Evolutionary conservation across 2,797 vertebrate species (phyloP), one percentile per base, ranked within the genome.

Genomic region (Toxotes lorentzi): DNA sequence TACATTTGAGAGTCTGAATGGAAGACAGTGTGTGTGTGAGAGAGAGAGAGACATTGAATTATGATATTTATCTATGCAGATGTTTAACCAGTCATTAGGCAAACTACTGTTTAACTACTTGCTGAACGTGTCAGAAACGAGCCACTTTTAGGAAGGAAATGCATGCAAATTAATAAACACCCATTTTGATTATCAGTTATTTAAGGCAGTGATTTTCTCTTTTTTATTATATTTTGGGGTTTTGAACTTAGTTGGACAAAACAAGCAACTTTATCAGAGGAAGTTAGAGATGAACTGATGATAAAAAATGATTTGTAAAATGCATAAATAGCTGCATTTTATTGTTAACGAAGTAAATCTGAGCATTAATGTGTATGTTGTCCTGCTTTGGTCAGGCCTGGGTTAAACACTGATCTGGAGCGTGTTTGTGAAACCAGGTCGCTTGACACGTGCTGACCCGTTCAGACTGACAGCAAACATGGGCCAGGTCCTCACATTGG

Each of bases 401-500:
- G 4, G 63, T 60, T 60, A 4, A 75, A 61, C 27, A 30, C 58
- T 30, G 69, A 45, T 70, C 11, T 43, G 23, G 53, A 70, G 45
- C 5, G 14, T 71, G 83, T 7, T 30, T 10, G 30, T 81, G 66
- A 66, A 76, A 83, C 9, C 62, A 50, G 81, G 68, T 71, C 67
- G 60, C 58, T 47, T 58, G 41, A 60, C 30, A 64, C n/a, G 40
- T 4, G 16, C 7, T 74, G 60, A 79, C 48, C 47, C 4, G 3
- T n/a, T 77, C 72, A 63, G n/a, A 69, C 62, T 56, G 24, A 70
- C 47, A 17, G 17, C 40, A 48, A 66, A 70, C 64, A 57, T n/a
- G 23, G 62, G 51, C 70, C 73, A 48, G 14, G 19, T 70, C 73
- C 57, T 54, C 43, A 19, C 41, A 30, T 30, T 35, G 43, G 27